A percentile compares a stretch with the other conserved stretches of the same genome.
phyloP scores from a whole-genome alignment of 2,797 vertebrate species.

The Glyptemys insculpta region DNA sequence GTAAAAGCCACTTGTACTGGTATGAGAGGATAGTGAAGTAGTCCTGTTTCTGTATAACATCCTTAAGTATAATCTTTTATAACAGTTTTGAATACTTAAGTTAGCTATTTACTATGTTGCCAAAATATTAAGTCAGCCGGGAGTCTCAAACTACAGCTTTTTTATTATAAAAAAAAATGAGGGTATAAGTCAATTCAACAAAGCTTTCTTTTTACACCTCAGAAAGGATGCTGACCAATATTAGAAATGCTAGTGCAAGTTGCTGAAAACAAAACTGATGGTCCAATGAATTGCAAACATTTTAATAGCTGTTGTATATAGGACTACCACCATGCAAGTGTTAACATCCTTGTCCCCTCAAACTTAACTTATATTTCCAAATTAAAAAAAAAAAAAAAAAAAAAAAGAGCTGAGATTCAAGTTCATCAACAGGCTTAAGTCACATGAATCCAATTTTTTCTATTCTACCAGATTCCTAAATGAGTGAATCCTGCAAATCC shows the following conservation, averaged over 20 bases:
- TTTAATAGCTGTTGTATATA: neutral
- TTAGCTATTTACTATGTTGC: too few species aligned
- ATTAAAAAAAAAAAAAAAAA: neutral
- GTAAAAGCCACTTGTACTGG: neutral
- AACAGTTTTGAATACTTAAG: neutral
- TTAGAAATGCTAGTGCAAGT: neutral
- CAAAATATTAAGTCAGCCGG: too few species aligned
- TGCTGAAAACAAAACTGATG: neutral
- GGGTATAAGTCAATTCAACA: neutral
- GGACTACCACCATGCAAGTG: neutral
- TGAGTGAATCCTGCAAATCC: neutral
- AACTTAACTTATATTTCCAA: neutral
- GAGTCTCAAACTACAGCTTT: too few species aligned
- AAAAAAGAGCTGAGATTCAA: neutral
- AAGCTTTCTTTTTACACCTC: neutral
- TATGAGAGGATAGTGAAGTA: neutral
- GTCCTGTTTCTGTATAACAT: neutral
- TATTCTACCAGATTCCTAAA: neutral
- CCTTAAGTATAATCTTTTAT: neutral
- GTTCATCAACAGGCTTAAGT: neutral
- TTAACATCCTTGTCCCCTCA: neutral
- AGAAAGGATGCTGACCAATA: neutral
- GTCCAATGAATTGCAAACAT: neutral
- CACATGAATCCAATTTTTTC: neutral
- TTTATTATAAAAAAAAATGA: neutral